Conservation (phyloP, 2,797 vertebrate species). For the Lagocephalus sceleratus region DNA sequence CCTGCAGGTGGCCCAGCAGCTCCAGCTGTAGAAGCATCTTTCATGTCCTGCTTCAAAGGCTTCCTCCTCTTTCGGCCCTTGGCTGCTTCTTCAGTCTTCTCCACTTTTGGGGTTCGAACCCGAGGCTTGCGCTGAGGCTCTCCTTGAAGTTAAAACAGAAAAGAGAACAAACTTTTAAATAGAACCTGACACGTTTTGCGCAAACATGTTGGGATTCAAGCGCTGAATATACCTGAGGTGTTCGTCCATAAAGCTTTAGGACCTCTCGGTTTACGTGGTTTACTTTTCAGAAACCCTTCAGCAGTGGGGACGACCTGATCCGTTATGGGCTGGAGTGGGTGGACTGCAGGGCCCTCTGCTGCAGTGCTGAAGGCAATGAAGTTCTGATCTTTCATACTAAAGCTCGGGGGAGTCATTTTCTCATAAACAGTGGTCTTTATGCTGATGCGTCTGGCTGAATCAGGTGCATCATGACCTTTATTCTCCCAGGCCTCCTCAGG, state of each 20-base stretch:
- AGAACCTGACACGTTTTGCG: neutral
- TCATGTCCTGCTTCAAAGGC: conserved; percentile 41
- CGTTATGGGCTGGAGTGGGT: conserved; percentile 55
- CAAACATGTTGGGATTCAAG: neutral
- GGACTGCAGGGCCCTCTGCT: conserved; percentile 52
- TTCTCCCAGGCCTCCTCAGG: conserved; percentile 65
- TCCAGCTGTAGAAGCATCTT: conserved; percentile 29
- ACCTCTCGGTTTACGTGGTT: conserved; percentile 68
- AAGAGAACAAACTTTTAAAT: neutral
- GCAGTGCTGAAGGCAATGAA: conserved; percentile 61
- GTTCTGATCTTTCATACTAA: conserved; percentile 59
- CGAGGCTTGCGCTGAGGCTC: conserved; percentile 52
- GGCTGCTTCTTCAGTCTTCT: conserved; percentile 31
- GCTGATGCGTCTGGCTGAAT: conserved; percentile 49
- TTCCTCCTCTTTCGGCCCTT: conserved; percentile 67
- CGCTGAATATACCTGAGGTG: conserved; percentile 55
- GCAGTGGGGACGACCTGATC: conserved; percentile 30
- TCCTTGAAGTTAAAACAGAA: conserved; percentile 20
- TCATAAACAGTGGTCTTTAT: conserved; percentile 41
- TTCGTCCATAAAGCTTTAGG: conserved; percentile 56
- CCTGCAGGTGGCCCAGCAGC: conserved; percentile 33
- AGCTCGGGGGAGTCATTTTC: conserved; percentile 48
- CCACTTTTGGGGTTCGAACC: conserved; percentile 57
- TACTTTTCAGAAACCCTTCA: conserved; percentile 46
- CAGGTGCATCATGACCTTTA: conserved; percentile 76